These are phyloP conservation scores for Bombus balteatus DNA, from an alignment of 1,140 invertebrate genomes.

Conservation along the genomic window DNA sequence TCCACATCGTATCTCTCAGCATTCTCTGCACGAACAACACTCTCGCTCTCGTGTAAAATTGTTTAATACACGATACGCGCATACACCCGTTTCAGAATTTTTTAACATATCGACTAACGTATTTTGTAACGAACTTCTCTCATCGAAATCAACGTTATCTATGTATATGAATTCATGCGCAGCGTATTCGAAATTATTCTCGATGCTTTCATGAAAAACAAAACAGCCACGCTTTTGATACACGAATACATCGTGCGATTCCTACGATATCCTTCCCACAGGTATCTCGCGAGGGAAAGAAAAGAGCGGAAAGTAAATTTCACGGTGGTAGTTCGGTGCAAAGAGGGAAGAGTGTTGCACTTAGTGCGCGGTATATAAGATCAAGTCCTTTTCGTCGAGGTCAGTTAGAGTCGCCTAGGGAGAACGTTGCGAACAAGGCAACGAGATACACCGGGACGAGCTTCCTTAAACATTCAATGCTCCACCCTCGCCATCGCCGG, in stretches of 20 bases:
- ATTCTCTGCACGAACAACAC: background rate
- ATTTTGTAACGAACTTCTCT: background rate
- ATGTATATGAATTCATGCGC: background rate
- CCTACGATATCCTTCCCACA: background rate
- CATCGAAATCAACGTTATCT: background rate
- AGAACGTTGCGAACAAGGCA: constrained; percentile 40
- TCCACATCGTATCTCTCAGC: background rate
- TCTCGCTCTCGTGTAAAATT: background rate
- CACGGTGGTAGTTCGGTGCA: background rate
- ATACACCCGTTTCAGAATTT: too few species aligned
- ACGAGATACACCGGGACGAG: constrained; percentile 39
- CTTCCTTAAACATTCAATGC: constrained; percentile 60
- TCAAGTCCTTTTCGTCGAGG: constrained; percentile 47
- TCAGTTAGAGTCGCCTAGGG: constrained; percentile 48
- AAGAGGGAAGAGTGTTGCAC: constrained; percentile 7
- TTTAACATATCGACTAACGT: background rate
- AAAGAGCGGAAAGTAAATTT: background rate
- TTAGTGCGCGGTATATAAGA: constrained; percentile 13
- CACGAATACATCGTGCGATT: background rate
- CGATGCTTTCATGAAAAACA: background rate
- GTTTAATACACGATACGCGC: background rate
- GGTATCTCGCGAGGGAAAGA: background rate
- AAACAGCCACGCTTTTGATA: background rate
- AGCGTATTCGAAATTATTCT: background rate
- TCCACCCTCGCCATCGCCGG: constrained; percentile 35